Conservation (phyloP, 1,140 invertebrate genomes). For the Doryteuthis pealeii region DNA sequence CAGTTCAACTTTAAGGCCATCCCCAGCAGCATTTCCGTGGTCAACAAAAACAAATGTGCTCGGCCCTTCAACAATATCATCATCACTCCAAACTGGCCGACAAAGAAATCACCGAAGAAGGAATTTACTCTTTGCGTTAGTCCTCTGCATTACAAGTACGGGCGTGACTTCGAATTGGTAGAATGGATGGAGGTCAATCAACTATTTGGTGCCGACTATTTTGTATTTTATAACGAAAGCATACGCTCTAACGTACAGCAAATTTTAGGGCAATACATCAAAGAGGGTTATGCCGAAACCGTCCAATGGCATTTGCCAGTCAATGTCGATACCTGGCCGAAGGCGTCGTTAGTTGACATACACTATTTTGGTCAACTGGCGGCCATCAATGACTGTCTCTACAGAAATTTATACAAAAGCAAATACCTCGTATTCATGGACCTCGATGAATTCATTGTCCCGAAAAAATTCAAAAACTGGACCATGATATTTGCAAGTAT, state of each 20-base stretch:
- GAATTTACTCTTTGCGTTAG: constrained; percentile 88
- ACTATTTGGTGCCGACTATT: constrained; percentile 82
- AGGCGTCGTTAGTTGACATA: constrained; percentile 21
- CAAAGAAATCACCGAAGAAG: background rate
- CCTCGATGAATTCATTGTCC: constrained; percentile 40
- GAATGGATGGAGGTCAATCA: constrained; percentile 91
- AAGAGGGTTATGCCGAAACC: constrained; percentile 69
- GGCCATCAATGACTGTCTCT: constrained; percentile 40
- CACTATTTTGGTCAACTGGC: constrained; percentile 45
- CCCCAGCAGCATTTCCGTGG: background rate
- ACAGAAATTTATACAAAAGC: constrained; percentile 24
- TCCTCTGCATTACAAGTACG: constrained; percentile 87
- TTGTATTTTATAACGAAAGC: constrained; percentile 92
- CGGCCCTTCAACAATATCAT: constrained; percentile 9
- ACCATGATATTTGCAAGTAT: constrained; percentile 18
- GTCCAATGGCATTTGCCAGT: constrained; percentile 86
- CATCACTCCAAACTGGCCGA: constrained; percentile 1
- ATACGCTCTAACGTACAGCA: constrained; percentile 71
- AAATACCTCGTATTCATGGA: constrained; percentile 33
- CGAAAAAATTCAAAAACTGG: constrained; percentile 27
- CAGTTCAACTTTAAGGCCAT: background rate
- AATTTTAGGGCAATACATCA: constrained; percentile 73
- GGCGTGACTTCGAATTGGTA: constrained; percentile 73
- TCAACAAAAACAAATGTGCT: constrained; percentile 6
- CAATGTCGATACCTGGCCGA: constrained; percentile 38